Conservation (phyloP, 1,140 invertebrate genomes). For the Eriosoma lanigerum region DNA sequence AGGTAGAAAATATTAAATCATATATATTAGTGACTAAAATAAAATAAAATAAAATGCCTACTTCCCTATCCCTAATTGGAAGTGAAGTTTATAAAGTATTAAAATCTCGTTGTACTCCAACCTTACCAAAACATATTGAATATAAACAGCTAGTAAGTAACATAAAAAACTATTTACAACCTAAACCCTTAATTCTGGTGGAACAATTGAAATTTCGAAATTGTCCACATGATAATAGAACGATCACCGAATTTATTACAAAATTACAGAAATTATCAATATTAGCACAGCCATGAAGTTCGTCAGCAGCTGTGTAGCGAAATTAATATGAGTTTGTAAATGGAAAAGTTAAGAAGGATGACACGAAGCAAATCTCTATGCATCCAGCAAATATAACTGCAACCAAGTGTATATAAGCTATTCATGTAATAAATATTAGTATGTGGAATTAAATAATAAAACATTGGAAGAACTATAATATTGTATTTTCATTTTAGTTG, state of each 20-base stretch:
- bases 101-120: constrained; percentile 7
- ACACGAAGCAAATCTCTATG: too few species aligned
- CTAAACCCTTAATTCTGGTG: background rate
- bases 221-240: constrained; percentile 17
- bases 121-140: background rate
- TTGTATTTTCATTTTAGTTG: too few species aligned
- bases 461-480: too few species aligned
- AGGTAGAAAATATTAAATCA: background rate
- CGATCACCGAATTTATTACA: constrained; percentile 8
- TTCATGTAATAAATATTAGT: too few species aligned
- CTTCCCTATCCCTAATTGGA: constrained; percentile 16
- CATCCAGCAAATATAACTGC: too few species aligned
- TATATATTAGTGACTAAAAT: constrained; percentile 18
- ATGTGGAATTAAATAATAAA: too few species aligned
- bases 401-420: too few species aligned
- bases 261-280: constrained; percentile 22
- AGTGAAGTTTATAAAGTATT: constrained; percentile 34
- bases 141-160: constrained; percentile 3
- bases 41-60: constrained; percentile 13
- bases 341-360: too few species aligned
- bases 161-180: constrained; percentile 12
- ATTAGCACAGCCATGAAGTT: too few species aligned
- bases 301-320: too few species aligned
- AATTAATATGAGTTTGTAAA: too few species aligned
- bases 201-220: constrained; percentile 28